Conservation (phyloP, 2,888 invertebrate species). For the Drosophila robusta region DNA sequence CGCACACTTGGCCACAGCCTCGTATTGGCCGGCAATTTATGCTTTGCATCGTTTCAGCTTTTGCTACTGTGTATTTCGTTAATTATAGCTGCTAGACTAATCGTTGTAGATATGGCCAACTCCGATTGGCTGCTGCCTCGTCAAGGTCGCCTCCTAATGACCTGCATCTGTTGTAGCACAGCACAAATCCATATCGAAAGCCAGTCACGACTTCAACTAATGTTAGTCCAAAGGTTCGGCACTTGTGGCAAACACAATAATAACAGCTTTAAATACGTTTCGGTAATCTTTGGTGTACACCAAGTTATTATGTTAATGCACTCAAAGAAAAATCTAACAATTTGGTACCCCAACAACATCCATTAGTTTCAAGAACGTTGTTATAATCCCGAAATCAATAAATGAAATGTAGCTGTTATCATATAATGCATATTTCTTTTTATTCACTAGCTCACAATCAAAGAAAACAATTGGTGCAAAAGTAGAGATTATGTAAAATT, state of each 20-base stretch:
- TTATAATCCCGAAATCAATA: too few relatives aligned
- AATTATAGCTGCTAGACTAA: slow-evolving; percentile 58
- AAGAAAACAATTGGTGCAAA: too few relatives aligned
- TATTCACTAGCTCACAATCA: too few relatives aligned
- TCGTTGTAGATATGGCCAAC: slow-evolving; percentile 47
- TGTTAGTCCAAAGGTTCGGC: neutral
- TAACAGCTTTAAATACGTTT: neutral
- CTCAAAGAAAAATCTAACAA: neutral
- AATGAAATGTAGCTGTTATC: too few relatives aligned
- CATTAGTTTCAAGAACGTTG: too few relatives aligned
- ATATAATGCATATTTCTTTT: too few relatives aligned
- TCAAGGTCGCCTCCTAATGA: slow-evolving; percentile 61
- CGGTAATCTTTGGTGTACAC: neutral
- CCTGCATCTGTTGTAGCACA: slow-evolving; percentile 37
- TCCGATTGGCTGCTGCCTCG: slow-evolving; percentile 18
- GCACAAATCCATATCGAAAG: slow-evolving; percentile 9
- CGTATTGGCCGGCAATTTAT: slow-evolving; percentile 10
- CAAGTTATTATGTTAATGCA: neutral
- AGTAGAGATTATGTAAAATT: too few relatives aligned
- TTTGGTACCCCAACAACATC: too few relatives aligned
- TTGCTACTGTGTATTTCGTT: slow-evolving; percentile 47
- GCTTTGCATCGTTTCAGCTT: slow-evolving; percentile 8
- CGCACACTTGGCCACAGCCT: slow-evolving; percentile 9
- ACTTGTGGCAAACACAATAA: neutral
- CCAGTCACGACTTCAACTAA: slow-evolving; percentile 45